Evolutionary conservation across 2,888 invertebrate genomes (phyloP), one percentile per base, ranked within the genome.

Genomic region (Dolomedes plantarius): DNA sequence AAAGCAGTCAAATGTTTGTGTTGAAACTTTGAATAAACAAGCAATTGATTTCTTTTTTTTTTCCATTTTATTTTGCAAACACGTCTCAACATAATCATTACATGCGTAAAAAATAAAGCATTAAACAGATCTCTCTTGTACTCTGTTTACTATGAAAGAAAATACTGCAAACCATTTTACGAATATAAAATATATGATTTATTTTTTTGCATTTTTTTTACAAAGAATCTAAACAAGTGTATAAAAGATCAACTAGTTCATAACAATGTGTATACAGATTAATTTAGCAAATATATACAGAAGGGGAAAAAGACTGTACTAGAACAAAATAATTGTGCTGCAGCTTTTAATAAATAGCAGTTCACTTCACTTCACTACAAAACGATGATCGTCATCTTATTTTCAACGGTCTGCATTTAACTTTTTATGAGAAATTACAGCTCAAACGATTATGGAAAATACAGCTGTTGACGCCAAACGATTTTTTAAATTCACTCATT

Each of bases 141-240:
- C 7, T 62, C 23, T 62, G 28, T 62, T 56, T 23, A 56, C 1
- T 62, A 27, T 29, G 28, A 29, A 65, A 65, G 65, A 29, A 65
- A 74, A 73, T 39, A 36, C 23, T 73, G 72, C 74, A 50, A 80
- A 80, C 67, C 36, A 69, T 78, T 78, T 62, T 39, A 56, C 74
- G 64, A 64, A 80, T 80, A 79, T 69, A 75, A 81, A 81, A 75
- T 81, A 81, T 75, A 81, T 69, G 62, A 36, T 69, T 69, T 75
- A 32, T 67, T 67, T 32, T 19, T 28, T n/a, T 11, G 29, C 6
- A 28, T 75, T 81, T 71, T 76, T 74, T 62, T 75, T 81, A 81
- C 74, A 81, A 81, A 81, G 39, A 29, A 32, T 62, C 74, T 81
- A 81, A 81, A 81, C 81, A 81, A 75, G 68, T 68, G 81, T 81